These are phyloP conservation scores for Nebria ingens DNA, from an alignment of 1,140 invertebrate species.

Conservation along the genomic window DNA sequence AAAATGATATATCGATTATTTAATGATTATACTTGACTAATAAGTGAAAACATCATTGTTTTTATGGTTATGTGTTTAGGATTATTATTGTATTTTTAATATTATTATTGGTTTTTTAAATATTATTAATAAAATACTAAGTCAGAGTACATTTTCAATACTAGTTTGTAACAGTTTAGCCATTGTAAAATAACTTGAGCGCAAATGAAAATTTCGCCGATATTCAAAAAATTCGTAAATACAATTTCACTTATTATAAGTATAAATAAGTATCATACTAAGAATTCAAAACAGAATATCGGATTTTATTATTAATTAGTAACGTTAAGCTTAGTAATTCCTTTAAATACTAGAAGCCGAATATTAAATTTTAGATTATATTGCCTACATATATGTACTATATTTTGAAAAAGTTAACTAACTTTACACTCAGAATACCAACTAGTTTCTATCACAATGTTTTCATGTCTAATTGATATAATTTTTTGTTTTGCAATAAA, in stretches of 20 bases:
- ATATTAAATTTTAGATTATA: no score
- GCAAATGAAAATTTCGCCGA: neutral
- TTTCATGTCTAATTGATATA: neutral
- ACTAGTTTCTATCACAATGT: constrained; percentile 4
- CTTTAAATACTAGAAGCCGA: no score
- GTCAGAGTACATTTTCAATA: neutral
- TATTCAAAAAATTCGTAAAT: neutral
- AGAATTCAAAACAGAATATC: no score
- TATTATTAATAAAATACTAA: neutral
- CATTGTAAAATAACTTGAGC: neutral
- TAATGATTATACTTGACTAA: neutral
- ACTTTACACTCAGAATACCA: constrained; percentile 1
- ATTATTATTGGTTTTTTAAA: neutral
- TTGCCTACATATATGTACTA: neutral
- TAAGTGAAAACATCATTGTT: neutral
- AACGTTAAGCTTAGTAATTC: no score
- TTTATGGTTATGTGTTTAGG: neutral
- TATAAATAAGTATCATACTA: no score
- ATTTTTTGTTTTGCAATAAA: no score
- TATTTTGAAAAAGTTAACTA: constrained; percentile 5
- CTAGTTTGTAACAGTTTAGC: neutral
- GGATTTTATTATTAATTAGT: no score
- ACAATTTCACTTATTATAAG: no score
- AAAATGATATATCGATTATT: neutral
- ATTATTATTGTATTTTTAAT: neutral